Evolutionary conservation across 2,797 vertebrate species (phyloP).

Genomic region (Mus minutoides): DNA sequence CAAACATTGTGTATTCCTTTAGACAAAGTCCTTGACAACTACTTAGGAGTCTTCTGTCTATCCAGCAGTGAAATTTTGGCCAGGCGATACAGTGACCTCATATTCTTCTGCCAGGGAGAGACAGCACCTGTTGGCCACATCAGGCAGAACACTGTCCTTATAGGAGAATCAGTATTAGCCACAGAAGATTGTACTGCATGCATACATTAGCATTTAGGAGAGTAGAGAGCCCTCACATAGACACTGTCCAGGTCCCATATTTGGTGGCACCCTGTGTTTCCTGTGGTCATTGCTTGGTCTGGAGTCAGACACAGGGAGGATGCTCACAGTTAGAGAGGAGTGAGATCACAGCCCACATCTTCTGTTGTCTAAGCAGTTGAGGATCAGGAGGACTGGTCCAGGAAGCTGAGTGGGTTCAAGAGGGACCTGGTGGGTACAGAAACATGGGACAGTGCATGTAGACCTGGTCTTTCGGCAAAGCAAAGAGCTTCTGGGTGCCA

Average conservation of each 20-base stretch:
- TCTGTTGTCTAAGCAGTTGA: neutral
- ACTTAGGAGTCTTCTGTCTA: neutral
- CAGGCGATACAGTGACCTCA: neutral
- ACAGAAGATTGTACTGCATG: neutral
- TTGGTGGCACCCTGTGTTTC: neutral
- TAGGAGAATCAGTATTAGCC: too few relatives aligned
- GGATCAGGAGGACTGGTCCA: neutral
- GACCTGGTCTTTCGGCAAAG: too few relatives aligned
- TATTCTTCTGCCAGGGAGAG: neutral
- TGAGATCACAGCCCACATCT: neutral
- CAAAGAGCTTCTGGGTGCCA: neutral
- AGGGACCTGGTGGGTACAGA: neutral
- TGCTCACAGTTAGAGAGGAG: neutral
- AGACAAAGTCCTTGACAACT: rapidly evolving
- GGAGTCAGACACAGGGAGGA: neutral
- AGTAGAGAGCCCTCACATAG: too few relatives aligned
- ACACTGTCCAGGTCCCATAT: neutral
- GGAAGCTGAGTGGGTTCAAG: neutral
- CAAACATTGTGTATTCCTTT: neutral
- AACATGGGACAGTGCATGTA: neutral
- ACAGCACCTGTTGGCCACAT: neutral
- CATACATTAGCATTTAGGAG: neutral
- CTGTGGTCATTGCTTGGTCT: neutral
- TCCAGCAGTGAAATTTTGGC: neutral
- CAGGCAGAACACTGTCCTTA: neutral